phyloP scores from a whole-genome alignment of 2,888 invertebrate species.

The Timandra comae region DNA sequence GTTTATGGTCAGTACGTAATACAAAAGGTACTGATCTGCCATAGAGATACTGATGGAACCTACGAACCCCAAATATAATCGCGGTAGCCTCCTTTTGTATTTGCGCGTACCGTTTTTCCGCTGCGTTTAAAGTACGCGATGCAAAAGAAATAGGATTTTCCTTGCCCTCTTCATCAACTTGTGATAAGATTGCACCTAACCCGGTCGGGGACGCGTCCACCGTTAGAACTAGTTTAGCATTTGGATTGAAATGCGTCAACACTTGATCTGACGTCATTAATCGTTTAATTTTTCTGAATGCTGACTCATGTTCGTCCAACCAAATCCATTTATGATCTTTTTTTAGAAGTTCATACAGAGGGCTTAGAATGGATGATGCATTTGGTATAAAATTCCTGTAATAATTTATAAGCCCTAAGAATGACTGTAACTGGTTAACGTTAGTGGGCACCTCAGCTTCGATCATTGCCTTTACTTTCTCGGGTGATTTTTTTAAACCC shows the following conservation, averaged over 20 bases:
- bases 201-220: conserved; percentile 21
- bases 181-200: conserved; percentile 19
- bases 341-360: conserved; percentile 14
- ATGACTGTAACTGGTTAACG: conserved; percentile 19
- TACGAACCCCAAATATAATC: no score
- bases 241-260: no score
- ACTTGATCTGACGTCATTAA: no score
- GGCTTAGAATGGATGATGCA: conserved; percentile 13
- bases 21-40: conserved; percentile 17
- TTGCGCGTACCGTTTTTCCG: conserved; percentile 1
- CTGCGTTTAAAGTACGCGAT: conserved; percentile 15
- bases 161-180: conserved; percentile 7
- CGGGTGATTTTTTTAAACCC: conserved; percentile 5
- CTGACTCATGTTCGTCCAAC: background rate
- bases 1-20: conserved; percentile 23
- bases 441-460: conserved; percentile 13
- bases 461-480: conserved; percentile 14
- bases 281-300: conserved; percentile 12
- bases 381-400: no score
- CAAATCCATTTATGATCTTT: conserved; percentile 9
- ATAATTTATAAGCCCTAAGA: conserved; percentile 23
- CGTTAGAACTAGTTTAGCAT: conserved; percentile 16
- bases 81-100: background rate
- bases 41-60: no score
- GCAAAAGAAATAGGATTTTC: conserved; percentile 19